A percentile compares a stretch with the other conserved stretches of the same genome.
phyloP scores from a whole-genome alignment of 2,797 vertebrate species.

The Prionace glauca region DNA sequence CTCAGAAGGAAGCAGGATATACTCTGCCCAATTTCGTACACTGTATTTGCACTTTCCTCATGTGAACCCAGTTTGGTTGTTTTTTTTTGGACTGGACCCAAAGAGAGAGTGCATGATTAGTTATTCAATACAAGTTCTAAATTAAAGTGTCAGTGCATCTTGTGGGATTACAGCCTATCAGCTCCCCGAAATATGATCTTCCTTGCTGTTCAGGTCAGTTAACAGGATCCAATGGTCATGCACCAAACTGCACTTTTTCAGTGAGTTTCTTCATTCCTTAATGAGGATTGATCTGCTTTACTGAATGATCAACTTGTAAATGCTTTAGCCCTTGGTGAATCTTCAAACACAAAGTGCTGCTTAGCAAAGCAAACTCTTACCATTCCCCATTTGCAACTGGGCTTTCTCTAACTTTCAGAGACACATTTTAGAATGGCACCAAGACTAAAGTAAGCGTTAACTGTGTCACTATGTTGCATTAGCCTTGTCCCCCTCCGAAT shows the following conservation, averaged over 20 bases:
- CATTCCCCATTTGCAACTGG: neutral
- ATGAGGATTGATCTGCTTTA: neutral
- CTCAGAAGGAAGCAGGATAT: neutral
- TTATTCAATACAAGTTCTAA: neutral
- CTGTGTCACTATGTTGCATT: neutral
- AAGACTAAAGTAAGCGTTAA: neutral
- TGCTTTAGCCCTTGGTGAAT: neutral
- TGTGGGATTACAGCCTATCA: neutral
- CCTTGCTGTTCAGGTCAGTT: neutral
- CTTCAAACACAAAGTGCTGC: neutral
- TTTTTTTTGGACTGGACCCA: neutral
- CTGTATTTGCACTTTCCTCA: neutral
- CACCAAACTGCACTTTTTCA: neutral
- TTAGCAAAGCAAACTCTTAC: neutral
- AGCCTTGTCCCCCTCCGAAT: neutral
- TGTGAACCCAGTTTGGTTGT: neutral
- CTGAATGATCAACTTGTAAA: neutral
- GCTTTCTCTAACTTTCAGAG: neutral
- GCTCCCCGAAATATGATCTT: neutral
- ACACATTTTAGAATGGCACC: neutral
- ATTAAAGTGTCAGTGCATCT: neutral
- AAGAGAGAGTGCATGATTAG: neutral
- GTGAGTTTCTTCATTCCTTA: too few relatives aligned
- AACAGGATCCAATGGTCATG: neutral
- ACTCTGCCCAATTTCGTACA: neutral